These are phyloP conservation scores for Chunga burmeisteri DNA, from an alignment of 2,113 vertebrate genomes.

Conservation along the genomic window DNA sequence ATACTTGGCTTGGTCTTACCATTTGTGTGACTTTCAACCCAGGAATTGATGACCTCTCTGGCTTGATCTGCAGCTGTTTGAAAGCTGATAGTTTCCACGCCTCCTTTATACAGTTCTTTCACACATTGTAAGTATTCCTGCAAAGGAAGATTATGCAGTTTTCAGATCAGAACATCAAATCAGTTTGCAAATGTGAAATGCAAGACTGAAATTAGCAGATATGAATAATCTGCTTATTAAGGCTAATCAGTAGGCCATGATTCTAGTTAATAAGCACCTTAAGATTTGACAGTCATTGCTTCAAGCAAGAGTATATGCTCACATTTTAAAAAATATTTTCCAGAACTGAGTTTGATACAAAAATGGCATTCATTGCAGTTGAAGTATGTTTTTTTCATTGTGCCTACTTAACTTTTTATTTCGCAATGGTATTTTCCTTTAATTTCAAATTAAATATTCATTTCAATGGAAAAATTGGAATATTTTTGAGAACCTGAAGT, in stretches of 20 bases:
- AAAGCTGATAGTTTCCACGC: constrained; percentile 83
- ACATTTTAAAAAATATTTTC: background rate
- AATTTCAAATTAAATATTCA: background rate
- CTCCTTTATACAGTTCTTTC: constrained; percentile 80
- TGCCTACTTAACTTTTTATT: background rate
- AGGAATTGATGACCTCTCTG: constrained; percentile 83
- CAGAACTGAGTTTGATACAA: background rate
- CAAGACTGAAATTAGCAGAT: background rate
- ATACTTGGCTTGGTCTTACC: constrained; percentile 67
- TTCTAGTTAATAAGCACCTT: background rate
- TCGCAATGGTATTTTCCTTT: background rate
- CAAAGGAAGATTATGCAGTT: background rate
- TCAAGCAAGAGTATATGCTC: background rate
- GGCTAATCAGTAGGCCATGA: background rate
- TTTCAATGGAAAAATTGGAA: background rate
- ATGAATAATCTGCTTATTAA: background rate
- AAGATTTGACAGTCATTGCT: background rate
- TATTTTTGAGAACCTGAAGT: background rate
- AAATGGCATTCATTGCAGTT: background rate
- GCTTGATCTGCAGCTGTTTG: constrained; percentile 76
- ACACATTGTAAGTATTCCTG: constrained; percentile 82
- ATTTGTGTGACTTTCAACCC: constrained; percentile 86
- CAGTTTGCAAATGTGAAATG: background rate
- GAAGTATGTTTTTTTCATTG: background rate
- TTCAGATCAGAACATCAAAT: background rate